A percentile compares a stretch with the other conserved stretches of the same genome.
Conservation (phyloP, 2,113 vertebrate species). For the Anarhynchus alexandrinus region DNA sequence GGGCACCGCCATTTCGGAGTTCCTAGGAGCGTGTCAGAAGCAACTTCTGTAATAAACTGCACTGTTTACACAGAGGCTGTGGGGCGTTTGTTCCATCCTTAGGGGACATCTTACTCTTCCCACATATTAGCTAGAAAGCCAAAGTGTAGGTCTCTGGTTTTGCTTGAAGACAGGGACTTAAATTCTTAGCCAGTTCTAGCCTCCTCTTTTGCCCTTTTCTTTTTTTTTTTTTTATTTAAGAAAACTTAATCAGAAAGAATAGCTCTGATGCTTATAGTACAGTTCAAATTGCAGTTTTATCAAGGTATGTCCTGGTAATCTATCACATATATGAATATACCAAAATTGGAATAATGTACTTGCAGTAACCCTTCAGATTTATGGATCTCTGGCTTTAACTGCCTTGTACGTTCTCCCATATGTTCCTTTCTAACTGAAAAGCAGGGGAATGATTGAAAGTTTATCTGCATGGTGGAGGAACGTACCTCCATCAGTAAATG, state of each 20-base stretch:
- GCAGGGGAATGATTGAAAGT: not conserved
- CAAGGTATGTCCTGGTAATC: not conserved
- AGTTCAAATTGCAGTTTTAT: not conserved
- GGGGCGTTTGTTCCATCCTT: not conserved
- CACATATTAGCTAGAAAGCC: not conserved
- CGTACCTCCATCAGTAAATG: not conserved
- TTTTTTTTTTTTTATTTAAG: not conserved
- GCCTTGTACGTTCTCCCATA: not conserved
- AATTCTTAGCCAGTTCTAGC: not conserved
- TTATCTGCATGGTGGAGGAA: not conserved
- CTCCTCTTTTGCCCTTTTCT: not conserved
- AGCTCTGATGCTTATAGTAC: not conserved
- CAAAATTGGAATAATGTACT: not conserved
- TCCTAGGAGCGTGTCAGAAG: not conserved
- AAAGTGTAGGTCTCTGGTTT: not conserved
- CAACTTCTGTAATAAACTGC: not conserved
- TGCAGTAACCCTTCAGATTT: not conserved
- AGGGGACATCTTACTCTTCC: not conserved
- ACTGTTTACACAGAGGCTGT: not conserved
- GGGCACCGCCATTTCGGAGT: not conserved
- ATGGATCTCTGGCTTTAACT: not conserved
- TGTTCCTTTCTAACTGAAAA: not conserved
- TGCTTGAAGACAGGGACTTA: not conserved
- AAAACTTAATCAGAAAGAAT: not conserved
- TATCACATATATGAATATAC: not conserved